Evolutionary conservation across 1,140 invertebrate genomes (phyloP), one percentile per base, ranked within the genome.

Genomic region (Campoletis sonorensis): DNA sequence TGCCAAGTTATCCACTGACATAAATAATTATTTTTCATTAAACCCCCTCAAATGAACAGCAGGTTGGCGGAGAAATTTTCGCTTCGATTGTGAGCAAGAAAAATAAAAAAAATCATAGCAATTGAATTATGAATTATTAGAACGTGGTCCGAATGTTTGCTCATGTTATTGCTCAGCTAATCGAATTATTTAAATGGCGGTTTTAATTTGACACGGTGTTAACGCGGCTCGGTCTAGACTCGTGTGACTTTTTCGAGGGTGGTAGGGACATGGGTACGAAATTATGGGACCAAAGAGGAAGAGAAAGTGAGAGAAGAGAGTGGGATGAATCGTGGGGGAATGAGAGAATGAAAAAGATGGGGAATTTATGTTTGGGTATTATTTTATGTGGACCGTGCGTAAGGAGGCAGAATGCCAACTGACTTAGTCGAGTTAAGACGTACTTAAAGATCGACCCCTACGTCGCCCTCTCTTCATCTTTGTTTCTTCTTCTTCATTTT

Each of bases 331-430:
- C 21, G 45, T 54, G 23, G 10, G 51, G 16, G 64, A n/a, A 77
- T 80, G 37, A 58, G 37, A 64, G 51, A 72, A 30, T 21, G 45
- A 23, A 64, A 64, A 23, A 45, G 30, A 75, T 33, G 23, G 45
- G 27, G 68, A 80, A 81, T 81, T 80, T 78, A 82, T 80, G 30
- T 80, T 80, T 67, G 30, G 77, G 54, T 77, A 80, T 80, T 83
- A 85, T 82, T 85, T 83, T 71, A 79, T 79, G 77, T 33, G 84
- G 82, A 83, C 83, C 82, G 81, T 80, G 85, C 85, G 86, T 81
- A 85, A 83, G 83, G 84, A 86, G 89, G 87, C 90, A 88, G 83
- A 87, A 87, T 90, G 90, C 90, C 89, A 91, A 91, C 90, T 91
- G 90, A 91, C 87, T 92, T 87, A 84, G 81, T 83, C 87, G 87